Base-by-base conservation (phyloP, 2,888 invertebrate species). In the Stenurella melanura region DNA sequence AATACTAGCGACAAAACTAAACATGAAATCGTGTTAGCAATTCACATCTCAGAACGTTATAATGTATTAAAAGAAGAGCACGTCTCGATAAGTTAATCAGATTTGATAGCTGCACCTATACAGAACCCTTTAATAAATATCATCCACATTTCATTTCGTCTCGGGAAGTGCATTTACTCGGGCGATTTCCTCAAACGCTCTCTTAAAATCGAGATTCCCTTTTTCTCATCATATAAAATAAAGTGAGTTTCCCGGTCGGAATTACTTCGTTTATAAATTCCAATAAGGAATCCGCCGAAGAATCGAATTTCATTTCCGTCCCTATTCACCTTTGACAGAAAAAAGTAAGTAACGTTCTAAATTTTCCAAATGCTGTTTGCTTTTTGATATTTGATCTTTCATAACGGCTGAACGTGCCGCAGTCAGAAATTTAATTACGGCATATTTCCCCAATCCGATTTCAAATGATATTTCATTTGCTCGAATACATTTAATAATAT, bases 221-320 rank as follows among this genome's bases (percentile, higher is more conserved):
- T 80, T 83, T 82, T 82, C 83, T 81, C 83, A 80, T 81, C 83
- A 79, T 82, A 84, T 83, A 83, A 86, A 85, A 85, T 86, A 86
- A 86, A 85, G 85, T 83, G 85, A 85, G 83, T 85, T 85, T 83
- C 84, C 84, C 84, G 83, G 80, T 82, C 83, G 84, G 85, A 85
- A 86, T 84, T 85, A 84, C 85, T 84, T 84, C 85, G 85, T 85
- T 85, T 85, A 86, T 85, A 85, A 85, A 86, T 85, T 86, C 85
- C 85, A 85, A 85, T 85, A 86, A 74, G 68, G 68, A 68, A 17
- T 66, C 67, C 67, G 18, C 50, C 68, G 26, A 61, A 38, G 78
- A 81, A 78, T 76, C 79, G 78, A 78, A 81, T 81, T 79, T 79
- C 79, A 81, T 81, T 81, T 81, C 81, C 81, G 75, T 77, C 78